Conservation (phyloP, 2,797 vertebrate species). For the Enteromius anoplus region DNA sequence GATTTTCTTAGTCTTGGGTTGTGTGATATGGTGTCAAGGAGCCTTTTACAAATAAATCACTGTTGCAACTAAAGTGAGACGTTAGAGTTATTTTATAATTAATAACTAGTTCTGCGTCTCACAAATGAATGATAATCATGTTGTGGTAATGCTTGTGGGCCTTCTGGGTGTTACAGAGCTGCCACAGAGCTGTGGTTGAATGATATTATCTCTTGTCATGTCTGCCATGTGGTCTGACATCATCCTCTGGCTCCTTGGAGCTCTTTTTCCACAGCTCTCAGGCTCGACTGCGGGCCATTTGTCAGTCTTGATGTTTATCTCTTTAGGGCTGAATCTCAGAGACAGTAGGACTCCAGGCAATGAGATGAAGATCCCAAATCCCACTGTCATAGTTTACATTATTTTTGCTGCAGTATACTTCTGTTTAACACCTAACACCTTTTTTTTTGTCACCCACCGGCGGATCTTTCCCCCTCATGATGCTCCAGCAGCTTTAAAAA, state of each 20-base stretch:
- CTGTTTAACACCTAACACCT: not conserved
- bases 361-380: not conserved
- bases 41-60: conserved; percentile 19
- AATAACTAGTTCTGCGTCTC: not conserved
- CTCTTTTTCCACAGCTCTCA: not conserved
- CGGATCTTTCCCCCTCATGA: not conserved
- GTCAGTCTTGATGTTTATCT: conserved; percentile 24
- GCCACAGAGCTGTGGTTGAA: conserved; percentile 1
- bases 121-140: not conserved
- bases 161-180: conserved; percentile 24
- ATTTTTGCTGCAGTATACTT: not conserved
- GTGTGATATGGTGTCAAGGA: not conserved
- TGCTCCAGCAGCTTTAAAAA: not conserved
- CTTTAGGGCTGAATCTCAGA: conserved; percentile 31
- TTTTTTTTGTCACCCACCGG: not conserved
- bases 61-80: not conserved
- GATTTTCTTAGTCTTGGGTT: not conserved
- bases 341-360: not conserved
- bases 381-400: not conserved
- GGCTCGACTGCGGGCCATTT: conserved; percentile 17
- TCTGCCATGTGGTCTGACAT: conserved; percentile 17
- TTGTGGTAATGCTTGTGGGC: not conserved
- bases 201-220: not conserved
- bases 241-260: not conserved
- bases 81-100: conserved; percentile 24